Conservation (phyloP, 2,888 invertebrate species). For the Coelinius sp. region DNA sequence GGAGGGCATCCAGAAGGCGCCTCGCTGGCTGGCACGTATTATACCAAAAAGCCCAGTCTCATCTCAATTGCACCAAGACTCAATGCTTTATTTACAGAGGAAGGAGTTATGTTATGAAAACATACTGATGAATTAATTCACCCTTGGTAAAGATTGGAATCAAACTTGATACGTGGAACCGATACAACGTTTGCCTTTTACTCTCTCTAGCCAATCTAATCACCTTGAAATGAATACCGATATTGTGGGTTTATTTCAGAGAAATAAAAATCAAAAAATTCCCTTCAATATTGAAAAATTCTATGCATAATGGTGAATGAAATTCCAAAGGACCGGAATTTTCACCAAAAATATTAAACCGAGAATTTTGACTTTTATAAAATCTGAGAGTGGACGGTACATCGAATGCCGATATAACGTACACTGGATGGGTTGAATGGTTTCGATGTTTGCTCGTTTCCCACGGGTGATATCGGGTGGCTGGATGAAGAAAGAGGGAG, state of each 20-base stretch:
- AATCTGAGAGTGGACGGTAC: background rate
- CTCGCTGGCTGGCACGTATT: constrained; percentile 9
- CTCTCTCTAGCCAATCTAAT: background rate
- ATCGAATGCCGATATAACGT: constrained; percentile 25
- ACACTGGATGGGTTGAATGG: constrained; percentile 22
- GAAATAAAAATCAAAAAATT: too few relatives aligned
- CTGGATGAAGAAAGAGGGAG: background rate
- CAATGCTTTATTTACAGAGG: background rate
- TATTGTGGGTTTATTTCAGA: too few relatives aligned
- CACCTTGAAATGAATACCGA: too few relatives aligned
- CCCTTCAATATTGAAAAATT: too few relatives aligned
- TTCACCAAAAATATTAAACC: background rate
- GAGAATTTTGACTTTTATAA: background rate
- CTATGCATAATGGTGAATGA: too few relatives aligned
- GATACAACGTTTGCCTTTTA: background rate
- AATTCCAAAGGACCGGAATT: too few relatives aligned
- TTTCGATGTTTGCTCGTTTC: constrained; percentile 16
- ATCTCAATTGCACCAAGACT: background rate
- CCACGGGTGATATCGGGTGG: background rate
- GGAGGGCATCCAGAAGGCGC: constrained; percentile 30
- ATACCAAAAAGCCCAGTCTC: background rate
- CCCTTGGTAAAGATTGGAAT: background rate
- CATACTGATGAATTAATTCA: background rate
- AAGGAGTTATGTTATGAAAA: background rate
- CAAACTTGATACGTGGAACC: background rate